phyloP scores from a whole-genome alignment of 2,113 vertebrate genomes.

The Ophiodon elongatus region DNA sequence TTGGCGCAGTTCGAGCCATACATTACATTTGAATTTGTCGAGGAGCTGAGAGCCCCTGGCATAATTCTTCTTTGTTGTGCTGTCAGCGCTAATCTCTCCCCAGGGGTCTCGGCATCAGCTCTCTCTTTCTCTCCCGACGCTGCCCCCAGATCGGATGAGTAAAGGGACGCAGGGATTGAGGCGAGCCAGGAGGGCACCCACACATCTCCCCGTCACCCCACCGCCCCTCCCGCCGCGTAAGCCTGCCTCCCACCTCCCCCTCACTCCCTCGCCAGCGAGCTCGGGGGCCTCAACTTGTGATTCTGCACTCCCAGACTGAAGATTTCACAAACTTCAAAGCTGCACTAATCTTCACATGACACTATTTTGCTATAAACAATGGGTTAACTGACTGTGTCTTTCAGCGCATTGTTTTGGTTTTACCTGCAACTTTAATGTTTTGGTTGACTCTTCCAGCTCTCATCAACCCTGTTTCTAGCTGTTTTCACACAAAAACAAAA shows the following conservation, averaged over 20 bases:
- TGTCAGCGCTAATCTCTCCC: constrained; percentile 82
- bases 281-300: constrained; percentile 9
- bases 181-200: constrained; percentile 75
- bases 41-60: constrained; percentile 67
- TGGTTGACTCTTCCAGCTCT: background rate
- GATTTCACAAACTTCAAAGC: background rate
- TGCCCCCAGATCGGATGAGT: constrained; percentile 77
- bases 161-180: constrained; percentile 66
- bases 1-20: constrained; percentile 76
- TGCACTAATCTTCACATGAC: background rate
- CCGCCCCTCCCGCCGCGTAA: background rate
- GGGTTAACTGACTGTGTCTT: background rate
- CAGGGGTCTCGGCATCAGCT: constrained; percentile 66
- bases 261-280: background rate
- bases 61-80: constrained; percentile 81
- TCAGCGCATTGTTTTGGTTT: background rate
- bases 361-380: background rate
- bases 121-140: constrained; percentile 53
- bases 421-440: background rate
- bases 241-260: constrained; percentile 60
- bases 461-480: background rate
- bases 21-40: constrained; percentile 80
- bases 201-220: constrained; percentile 56
- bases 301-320: background rate
- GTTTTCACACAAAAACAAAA: background rate